Percentiles rank a stretch among this genome's conserved stretches.
Evolutionary conservation across 2,888 invertebrate species (phyloP).

Genomic region (Brenthis hecate): DNA sequence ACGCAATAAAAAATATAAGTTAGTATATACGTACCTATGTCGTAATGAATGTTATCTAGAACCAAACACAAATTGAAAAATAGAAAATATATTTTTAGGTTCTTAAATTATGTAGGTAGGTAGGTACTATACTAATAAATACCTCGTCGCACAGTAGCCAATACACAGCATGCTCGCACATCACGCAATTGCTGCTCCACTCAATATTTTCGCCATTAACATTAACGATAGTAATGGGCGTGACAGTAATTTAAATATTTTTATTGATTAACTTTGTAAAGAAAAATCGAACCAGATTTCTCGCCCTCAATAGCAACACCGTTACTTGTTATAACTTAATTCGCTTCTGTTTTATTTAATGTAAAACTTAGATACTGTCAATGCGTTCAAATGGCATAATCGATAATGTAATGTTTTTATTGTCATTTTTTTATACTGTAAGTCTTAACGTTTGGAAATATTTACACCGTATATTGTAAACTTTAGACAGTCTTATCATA

Average conservation of each 20-base stretch:
- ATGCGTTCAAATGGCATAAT: constrained; percentile 15
- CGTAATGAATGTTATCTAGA: too few species aligned
- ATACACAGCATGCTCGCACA: background rate
- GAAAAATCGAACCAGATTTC: constrained; percentile 29
- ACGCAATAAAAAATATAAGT: too few species aligned
- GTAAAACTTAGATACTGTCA: constrained; percentile 4
- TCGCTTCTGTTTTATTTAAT: constrained; percentile 29
- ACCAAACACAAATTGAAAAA: too few species aligned
- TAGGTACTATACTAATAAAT: background rate
- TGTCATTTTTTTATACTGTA: background rate
- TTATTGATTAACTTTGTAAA: constrained; percentile 24
- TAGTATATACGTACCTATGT: too few species aligned
- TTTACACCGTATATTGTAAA: too few species aligned
- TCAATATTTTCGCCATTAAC: constrained; percentile 6
- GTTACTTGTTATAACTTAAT: constrained; percentile 30
- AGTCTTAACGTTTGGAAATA: too few species aligned
- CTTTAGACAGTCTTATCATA: too few species aligned
- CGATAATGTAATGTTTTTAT: constrained; percentile 14
- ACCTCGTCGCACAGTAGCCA: background rate
- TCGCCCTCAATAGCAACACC: constrained; percentile 29
- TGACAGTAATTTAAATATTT: constrained; percentile 32
- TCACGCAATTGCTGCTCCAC: background rate
- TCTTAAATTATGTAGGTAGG: too few species aligned
- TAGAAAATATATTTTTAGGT: too few species aligned
- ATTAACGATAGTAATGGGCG: constrained; percentile 15